phyloP scores from a whole-genome alignment of 2,888 invertebrate genomes.

The Harpagoxenus sublaevis region DNA sequence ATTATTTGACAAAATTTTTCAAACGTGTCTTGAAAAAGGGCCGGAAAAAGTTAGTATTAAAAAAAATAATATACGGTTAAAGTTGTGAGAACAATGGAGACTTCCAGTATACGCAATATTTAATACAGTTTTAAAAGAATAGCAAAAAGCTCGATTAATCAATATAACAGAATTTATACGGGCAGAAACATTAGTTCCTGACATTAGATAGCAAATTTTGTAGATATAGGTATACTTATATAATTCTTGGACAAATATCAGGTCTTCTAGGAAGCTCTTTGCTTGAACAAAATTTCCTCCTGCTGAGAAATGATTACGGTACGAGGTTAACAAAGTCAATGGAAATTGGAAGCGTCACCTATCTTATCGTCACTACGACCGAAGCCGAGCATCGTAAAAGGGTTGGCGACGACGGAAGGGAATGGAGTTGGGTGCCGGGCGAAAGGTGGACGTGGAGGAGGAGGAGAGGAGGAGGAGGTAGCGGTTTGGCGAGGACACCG shows the following conservation, averaged over 20 bases:
- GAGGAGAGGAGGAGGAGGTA: constrained; percentile 61
- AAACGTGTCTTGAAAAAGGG: not conserved
- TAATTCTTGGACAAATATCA: not conserved
- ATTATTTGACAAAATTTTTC: not conserved
- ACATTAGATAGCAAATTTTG: not conserved
- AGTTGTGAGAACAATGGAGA: not conserved
- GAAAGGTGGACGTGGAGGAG: constrained; percentile 41
- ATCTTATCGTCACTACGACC: constrained; percentile 79
- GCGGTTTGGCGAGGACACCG: constrained; percentile 78
- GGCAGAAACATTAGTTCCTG: not conserved
- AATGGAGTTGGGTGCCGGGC: constrained; percentile 31
- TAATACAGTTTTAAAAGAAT: not conserved
- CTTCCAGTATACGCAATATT: not conserved
- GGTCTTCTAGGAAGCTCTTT: constrained; percentile 52
- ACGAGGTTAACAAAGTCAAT: constrained; percentile 80
- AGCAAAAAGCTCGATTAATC: not conserved
- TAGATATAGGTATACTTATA: not conserved
- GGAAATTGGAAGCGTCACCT: constrained; percentile 74
- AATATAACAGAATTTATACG: not conserved
- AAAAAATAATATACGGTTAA: not conserved
- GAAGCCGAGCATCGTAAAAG: constrained; percentile 70
- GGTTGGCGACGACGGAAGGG: constrained; percentile 53
- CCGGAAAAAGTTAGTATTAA: not conserved
- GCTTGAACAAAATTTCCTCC: constrained; percentile 53
- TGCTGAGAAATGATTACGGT: constrained; percentile 74